Base-by-base conservation (phyloP, 2,113 vertebrate species). In the Gopherus evgoodei region DNA sequence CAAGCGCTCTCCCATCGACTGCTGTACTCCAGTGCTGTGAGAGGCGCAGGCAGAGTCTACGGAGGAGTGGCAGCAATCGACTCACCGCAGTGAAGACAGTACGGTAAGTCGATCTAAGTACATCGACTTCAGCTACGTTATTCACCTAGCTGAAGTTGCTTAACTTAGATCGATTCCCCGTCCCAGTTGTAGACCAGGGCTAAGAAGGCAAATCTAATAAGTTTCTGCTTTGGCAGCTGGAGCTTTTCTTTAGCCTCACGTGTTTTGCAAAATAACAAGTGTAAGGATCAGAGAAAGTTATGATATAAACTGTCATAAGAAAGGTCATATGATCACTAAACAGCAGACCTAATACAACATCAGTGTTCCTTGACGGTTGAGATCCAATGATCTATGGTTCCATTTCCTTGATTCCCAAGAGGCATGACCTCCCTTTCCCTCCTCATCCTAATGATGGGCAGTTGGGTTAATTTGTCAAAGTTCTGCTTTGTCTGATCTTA, bases 261-360 rank as follows among this genome's bases (percentile, higher is more conserved):
- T 79, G 31, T 85, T 94, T 91, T 93, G 76, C 88, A 95, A 86
- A 93, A 65, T 92, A 89, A 47, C 42, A 87, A 92, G 87, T 83
- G 19, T 25, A 81, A 22, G 16, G 17, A 47, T 90, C 49, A 88
- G 50, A 83, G 2, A 86, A 86, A 5, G 5, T 84, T 90, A 92
- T 75, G 75, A 96, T 92, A 92, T 90, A 85, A 95, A 90, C 12
- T 79, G 42, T 92, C 31, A 88, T 57, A 83, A 69, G 83, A 94
- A 90, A 91, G 90, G 78, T 91, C 89, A 94, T 80, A 83, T 52
- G 89, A 85, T 81, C 54, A 59, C 49, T 91, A 94, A 81, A 42
- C 9, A 92, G 78, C 52, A 91, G 42, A 79, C 44, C 56, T 47
- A 87, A 90, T 49, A 5, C 1, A 91, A 49, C 69, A 59, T n/a